Evolutionary conservation across 2,888 invertebrate species (phyloP).

Genomic region (Nebria brevicollis): DNA sequence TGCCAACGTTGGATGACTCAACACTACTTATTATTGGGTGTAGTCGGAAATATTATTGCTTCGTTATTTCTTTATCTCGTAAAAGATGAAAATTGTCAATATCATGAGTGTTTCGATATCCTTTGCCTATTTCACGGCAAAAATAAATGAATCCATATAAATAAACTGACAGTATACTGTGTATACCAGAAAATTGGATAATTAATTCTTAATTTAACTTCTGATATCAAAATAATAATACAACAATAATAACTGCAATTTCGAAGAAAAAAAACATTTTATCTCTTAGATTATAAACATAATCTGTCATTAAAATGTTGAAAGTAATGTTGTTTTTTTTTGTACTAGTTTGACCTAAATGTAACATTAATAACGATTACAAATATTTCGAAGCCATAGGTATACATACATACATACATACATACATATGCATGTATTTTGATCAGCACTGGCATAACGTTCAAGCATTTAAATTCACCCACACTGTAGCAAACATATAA

Average conservation of each 20-base stretch:
- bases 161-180: too few species aligned
- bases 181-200: too few species aligned
- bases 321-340: too few species aligned
- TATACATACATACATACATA: too few species aligned
- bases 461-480: slow-evolving; percentile 25
- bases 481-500: not conserved
- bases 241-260: too few species aligned
- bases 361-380: not conserved
- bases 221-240: too few species aligned
- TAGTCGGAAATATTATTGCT: slow-evolving; percentile 3
- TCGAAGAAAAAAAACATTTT: too few species aligned
- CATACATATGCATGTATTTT: not conserved
- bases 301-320: too few species aligned
- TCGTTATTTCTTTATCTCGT: not conserved
- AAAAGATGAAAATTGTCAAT: not conserved
- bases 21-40: slow-evolving; percentile 4
- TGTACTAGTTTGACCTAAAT: not conserved
- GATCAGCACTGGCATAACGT: not conserved
- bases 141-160: too few species aligned
- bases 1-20: not conserved
- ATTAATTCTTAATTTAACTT: too few species aligned
- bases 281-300: too few species aligned
- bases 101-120: not conserved
- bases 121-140: not conserved
- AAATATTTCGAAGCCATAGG: not conserved